phyloP scores from a whole-genome alignment of 2,797 vertebrate species.

The Apogon talboti region DNA sequence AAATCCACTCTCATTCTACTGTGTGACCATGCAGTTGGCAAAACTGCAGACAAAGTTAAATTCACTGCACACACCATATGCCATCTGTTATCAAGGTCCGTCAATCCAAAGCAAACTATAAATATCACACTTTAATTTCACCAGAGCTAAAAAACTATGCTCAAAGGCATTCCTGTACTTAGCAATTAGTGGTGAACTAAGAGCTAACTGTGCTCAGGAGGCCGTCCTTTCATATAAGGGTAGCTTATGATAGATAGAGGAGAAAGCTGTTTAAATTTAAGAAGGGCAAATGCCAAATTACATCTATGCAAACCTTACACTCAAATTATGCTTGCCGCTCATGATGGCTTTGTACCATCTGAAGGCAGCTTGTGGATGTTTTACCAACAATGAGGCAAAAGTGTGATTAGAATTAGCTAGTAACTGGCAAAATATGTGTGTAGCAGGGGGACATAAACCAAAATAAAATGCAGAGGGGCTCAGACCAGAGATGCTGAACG shows the following conservation, averaged over 20 bases:
- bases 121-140: slow-evolving; percentile 70
- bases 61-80: slow-evolving; percentile 22
- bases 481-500: too few species aligned
- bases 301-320: slow-evolving; percentile 16
- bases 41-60: slow-evolving; percentile 18
- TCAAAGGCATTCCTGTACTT: slow-evolving; percentile 33
- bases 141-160: slow-evolving; percentile 41
- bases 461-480: background rate
- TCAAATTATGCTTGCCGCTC: slow-evolving; percentile 48
- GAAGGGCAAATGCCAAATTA: slow-evolving; percentile 35
- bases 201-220: slow-evolving; percentile 28
- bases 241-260: slow-evolving; percentile 41
- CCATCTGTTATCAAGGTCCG: slow-evolving; percentile 54
- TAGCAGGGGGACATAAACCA: background rate
- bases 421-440: background rate
- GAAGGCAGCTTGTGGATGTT: background rate
- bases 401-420: background rate
- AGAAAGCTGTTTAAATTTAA: slow-evolving; percentile 37
- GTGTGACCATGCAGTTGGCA: background rate
- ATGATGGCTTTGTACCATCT: slow-evolving; percentile 10
- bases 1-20: slow-evolving; percentile 41
- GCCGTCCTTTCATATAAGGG: slow-evolving; percentile 47
- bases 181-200: slow-evolving; percentile 75
- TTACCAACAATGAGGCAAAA: slow-evolving; percentile 14
- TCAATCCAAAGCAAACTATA: slow-evolving; percentile 62